Conservation (phyloP, 1,140 invertebrate genomes). For the Cotesia chilonis region DNA sequence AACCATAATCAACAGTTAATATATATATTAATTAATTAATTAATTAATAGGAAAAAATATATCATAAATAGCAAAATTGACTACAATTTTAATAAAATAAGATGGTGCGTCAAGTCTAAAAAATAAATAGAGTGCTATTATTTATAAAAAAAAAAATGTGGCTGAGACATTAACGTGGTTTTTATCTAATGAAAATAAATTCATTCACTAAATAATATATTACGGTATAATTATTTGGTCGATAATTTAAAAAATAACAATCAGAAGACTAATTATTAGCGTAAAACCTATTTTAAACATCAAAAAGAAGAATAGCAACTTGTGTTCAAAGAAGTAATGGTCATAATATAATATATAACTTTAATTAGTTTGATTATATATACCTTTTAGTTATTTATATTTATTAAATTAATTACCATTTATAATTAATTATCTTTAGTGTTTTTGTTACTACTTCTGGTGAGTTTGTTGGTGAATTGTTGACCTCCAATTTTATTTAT, state of each 20-base stretch:
- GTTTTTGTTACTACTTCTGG: no score
- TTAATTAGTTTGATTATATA: no score
- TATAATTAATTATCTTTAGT: no score
- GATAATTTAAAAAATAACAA: conserved; percentile 19
- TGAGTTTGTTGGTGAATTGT: no score
- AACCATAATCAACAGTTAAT: conserved; percentile 5
- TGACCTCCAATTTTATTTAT: no score
- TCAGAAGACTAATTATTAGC: conserved; percentile 6
- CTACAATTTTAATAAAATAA: conserved; percentile 6
- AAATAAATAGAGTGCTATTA: conserved; percentile 1
- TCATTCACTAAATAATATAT: conserved; percentile 9
- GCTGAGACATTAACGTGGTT: not conserved
- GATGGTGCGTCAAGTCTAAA: conserved; percentile 34
- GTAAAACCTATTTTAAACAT: conserved; percentile 20
- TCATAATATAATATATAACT: no score
- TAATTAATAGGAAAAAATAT: conserved; percentile 20
- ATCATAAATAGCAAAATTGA: conserved; percentile 33
- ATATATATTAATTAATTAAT: not conserved
- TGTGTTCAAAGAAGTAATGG: not conserved
- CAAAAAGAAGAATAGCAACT: conserved; percentile 24
- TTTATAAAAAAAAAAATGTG: conserved; percentile 20
- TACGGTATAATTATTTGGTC: conserved; percentile 1
- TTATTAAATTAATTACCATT: no score
- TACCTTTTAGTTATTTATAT: no score
- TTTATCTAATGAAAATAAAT: conserved; percentile 1